Evolutionary conservation across 2,113 vertebrate genomes (phyloP).

Genomic region (Grammomys dolichurus): DNA sequence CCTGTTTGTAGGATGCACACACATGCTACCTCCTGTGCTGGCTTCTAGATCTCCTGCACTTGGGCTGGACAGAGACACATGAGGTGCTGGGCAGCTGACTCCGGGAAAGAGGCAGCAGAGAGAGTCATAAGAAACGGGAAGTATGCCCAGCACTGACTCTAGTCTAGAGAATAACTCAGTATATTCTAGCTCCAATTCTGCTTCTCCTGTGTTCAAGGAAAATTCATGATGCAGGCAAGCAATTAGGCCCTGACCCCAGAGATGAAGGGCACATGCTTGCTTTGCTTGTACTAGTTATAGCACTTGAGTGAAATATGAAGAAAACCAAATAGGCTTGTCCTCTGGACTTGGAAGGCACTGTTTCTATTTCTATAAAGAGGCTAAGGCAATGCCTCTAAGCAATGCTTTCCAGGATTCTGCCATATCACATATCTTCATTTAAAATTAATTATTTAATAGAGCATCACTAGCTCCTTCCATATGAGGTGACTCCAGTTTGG

Average conservation of each 20-base stretch:
- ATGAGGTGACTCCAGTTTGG: neutral
- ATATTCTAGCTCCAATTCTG: neutral
- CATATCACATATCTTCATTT: neutral
- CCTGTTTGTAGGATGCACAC: neutral
- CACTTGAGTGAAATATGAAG: neutral
- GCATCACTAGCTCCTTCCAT: neutral
- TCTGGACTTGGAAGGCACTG: neutral
- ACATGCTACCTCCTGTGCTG: neutral
- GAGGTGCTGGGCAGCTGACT: neutral
- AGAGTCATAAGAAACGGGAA: neutral
- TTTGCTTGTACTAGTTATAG: slow-evolving; percentile 6
- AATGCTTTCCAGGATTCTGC: neutral
- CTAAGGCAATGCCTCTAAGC: neutral
- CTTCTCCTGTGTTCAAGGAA: slow-evolving; percentile 11
- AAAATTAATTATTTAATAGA: neutral
- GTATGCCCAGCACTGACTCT: neutral
- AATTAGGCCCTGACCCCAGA: neutral
- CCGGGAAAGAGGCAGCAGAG: no score
- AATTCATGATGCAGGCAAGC: neutral
- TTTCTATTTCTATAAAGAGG: slow-evolving; percentile 8
- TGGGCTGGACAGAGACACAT: neutral
- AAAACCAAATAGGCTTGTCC: neutral
- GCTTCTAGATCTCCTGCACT: neutral
- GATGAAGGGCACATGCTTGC: slow-evolving; percentile 25
- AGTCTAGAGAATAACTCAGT: neutral